Evolutionary conservation across 2,888 invertebrate species (phyloP).

Genomic region (Polietes domitor): DNA sequence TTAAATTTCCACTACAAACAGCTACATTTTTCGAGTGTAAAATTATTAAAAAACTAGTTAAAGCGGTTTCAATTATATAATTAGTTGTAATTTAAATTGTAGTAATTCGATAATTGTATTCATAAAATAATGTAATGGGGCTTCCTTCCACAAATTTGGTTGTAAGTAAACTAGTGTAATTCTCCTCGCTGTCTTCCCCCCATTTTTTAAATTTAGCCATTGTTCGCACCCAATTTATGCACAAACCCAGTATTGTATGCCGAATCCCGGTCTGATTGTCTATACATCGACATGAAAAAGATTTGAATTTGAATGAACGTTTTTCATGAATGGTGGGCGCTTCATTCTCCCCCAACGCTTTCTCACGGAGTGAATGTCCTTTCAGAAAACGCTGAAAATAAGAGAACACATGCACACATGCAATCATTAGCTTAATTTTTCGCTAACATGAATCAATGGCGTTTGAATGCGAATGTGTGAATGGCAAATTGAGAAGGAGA

Average conservation of each 20-base stretch:
- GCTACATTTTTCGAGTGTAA: no score
- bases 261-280: neutral
- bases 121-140: no score
- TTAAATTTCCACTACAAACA: no score
- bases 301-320: slow-evolving; percentile 11
- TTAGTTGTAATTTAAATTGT: no score
- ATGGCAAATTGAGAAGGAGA: slow-evolving; percentile 43
- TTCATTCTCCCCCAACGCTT: neutral
- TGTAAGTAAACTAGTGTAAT: no score
- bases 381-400: slow-evolving; percentile 9
- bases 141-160: no score
- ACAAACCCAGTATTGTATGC: neutral
- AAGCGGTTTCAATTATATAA: no score
- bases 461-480: slow-evolving; percentile 53
- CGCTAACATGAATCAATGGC: slow-evolving; percentile 61
- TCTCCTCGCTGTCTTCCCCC: no score
- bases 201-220: neutral
- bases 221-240: slow-evolving; percentile 5
- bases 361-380: neutral
- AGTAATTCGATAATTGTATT: no score
- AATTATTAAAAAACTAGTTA: no score
- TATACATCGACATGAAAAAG: neutral
- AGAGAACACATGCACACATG: slow-evolving; percentile 46
- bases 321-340: slow-evolving; percentile 1
- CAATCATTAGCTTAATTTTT: slow-evolving; percentile 63